Evolutionary conservation across 1,140 invertebrate species (phyloP).

Genomic region (Belonocnema kinseyi): DNA sequence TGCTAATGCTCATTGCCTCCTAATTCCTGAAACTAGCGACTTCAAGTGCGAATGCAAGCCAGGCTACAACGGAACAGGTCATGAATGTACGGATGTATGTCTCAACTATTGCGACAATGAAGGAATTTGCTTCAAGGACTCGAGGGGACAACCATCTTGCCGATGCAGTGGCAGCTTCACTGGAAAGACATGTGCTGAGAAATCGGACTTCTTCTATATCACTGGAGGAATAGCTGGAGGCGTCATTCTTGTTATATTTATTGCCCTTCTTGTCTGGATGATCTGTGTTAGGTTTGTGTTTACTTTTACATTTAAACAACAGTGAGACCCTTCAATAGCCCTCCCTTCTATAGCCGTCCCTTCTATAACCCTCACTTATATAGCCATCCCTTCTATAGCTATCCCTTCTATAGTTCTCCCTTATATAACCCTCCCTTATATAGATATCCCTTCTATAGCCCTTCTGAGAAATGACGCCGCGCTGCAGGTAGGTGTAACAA

Average conservation of each 20-base stretch:
- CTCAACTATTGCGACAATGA: conserved; percentile 93
- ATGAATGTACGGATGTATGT: conserved; percentile 90
- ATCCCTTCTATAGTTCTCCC: too few relatives aligned
- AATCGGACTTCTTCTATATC: conserved; percentile 96
- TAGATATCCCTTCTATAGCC: too few relatives aligned
- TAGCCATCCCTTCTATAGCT: too few relatives aligned
- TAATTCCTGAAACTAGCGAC: conserved; percentile 89
- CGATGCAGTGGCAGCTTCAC: conserved; percentile 94
- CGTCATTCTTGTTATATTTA: conserved; percentile 93
- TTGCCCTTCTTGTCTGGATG: conserved; percentile 97
- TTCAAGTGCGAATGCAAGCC: conserved; percentile 96
- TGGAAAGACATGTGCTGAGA: conserved; percentile 91
- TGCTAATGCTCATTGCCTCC: conserved; percentile 90
- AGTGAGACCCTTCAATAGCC: too few relatives aligned
- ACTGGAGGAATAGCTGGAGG: conserved; percentile 94
- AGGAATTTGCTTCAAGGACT: conserved; percentile 92
- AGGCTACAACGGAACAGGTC: conserved; percentile 93
- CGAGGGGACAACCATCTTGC: conserved; percentile 88
- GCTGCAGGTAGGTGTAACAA: too few relatives aligned
- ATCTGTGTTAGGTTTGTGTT: conserved; percentile 88
- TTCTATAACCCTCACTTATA: too few relatives aligned
- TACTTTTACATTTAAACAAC: background rate
- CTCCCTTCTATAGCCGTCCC: too few relatives aligned
- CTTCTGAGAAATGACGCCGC: too few relatives aligned
- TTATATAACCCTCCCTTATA: too few relatives aligned